phyloP scores from a whole-genome alignment of 2,113 vertebrate genomes.

The Sprattus sprattus region DNA sequence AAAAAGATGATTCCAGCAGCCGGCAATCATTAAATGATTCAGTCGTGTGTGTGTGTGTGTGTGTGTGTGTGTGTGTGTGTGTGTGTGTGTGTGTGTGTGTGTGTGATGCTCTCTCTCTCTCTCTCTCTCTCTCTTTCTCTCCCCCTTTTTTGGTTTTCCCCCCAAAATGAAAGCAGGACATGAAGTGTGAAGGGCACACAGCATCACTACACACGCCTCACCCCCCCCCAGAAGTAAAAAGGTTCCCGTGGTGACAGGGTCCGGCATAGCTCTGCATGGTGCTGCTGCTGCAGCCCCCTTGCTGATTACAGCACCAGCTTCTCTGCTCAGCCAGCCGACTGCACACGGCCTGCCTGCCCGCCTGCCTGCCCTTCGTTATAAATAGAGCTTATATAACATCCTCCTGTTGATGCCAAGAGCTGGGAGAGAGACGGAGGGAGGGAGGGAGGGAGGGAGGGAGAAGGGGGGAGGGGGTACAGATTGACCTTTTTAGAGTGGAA shows the following conservation, averaged over 20 bases:
- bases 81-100: slow-evolving; percentile 1
- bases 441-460: slow-evolving; percentile 38
- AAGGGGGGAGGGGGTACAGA: slow-evolving; percentile 6
- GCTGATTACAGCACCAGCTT: slow-evolving; percentile 46
- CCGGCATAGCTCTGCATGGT: background rate
- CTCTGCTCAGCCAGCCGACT: slow-evolving; percentile 48
- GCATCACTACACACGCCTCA: slow-evolving; percentile 4
- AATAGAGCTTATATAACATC: slow-evolving; percentile 72
- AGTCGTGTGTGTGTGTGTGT: slow-evolving; percentile 2
- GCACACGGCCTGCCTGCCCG: slow-evolving; percentile 3
- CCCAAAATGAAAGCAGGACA: background rate
- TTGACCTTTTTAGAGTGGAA: slow-evolving; percentile 22
- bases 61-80: slow-evolving; percentile 18
- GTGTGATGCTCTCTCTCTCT: background rate
- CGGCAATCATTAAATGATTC: background rate
- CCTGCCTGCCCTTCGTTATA: slow-evolving; percentile 51
- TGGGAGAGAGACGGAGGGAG: slow-evolving; percentile 32
- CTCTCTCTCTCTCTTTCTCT: no score
- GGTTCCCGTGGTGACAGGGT: slow-evolving; percentile 49
- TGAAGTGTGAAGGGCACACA: slow-evolving; percentile 26
- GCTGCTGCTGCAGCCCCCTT: slow-evolving; percentile 30
- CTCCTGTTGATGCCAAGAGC: slow-evolving; percentile 68
- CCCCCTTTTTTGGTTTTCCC: background rate
- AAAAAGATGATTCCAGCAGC: background rate
- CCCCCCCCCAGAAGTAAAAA: slow-evolving; percentile 20